Conservation (phyloP, 2,113 vertebrate genomes). For the Eidolon helvum region DNA sequence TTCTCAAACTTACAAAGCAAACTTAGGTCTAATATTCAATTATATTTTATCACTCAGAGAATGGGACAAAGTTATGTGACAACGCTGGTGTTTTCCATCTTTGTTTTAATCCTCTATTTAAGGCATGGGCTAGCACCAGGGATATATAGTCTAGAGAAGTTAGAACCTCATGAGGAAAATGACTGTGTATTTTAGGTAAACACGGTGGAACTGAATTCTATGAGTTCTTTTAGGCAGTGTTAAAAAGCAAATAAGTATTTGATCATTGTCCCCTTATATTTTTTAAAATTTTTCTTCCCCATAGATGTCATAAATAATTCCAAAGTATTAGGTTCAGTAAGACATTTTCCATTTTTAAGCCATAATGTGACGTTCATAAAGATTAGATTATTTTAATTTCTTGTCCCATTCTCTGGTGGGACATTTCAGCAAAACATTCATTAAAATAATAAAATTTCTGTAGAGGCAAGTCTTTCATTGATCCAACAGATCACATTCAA, state of each 20-base stretch:
- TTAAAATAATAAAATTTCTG: neutral
- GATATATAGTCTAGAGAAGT: neutral
- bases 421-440: neutral
- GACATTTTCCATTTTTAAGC: neutral
- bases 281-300: slow-evolving; percentile 20
- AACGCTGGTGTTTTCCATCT: neutral
- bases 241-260: neutral
- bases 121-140: neutral
- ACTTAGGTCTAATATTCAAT: neutral
- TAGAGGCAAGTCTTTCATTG: neutral
- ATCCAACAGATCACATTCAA: neutral
- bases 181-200: neutral
- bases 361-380: slow-evolving; percentile 21
- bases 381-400: slow-evolving; percentile 12
- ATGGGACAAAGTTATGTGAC: neutral
- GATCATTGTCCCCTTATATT: neutral
- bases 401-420: neutral
- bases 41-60: neutral
- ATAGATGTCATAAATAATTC: neutral
- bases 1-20: neutral
- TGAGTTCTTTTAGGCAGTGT: neutral
- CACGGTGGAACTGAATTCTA: neutral
- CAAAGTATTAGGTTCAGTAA: neutral
- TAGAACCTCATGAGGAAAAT: neutral
- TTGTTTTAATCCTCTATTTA: neutral